Percentiles rank a stretch among this genome's conserved stretches.
These are phyloP conservation scores for Drosophila crucigera DNA, from an alignment of 2,888 invertebrate genomes.

Conservation along the genomic window DNA sequence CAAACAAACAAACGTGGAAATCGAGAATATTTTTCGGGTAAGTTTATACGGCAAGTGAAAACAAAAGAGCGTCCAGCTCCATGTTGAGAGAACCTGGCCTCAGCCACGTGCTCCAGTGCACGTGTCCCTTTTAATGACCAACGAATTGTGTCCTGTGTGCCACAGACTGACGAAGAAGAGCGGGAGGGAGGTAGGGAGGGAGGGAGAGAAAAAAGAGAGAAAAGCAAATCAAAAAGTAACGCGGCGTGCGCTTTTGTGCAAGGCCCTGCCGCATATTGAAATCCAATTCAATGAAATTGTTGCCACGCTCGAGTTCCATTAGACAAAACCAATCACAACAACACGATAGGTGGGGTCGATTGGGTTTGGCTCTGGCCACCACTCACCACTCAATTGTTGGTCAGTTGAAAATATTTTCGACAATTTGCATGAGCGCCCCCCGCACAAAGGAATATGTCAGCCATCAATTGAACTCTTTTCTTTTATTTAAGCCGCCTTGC, in stretches of 20 bases:
- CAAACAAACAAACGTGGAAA: constrained; percentile 45
- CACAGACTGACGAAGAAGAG: constrained; percentile 12
- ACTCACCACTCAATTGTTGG: constrained; percentile 75
- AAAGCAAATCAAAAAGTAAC: constrained; percentile 67
- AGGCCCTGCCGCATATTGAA: constrained; percentile 73
- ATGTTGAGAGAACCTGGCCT: constrained; percentile 57
- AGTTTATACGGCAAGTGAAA: constrained; percentile 67
- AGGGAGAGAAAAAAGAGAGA: constrained; percentile 12
- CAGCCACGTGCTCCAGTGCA: constrained; percentile 84
- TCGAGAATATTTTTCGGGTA: constrained; percentile 52
- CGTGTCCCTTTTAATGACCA: constrained; percentile 85
- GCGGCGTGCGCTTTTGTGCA: constrained; percentile 49
- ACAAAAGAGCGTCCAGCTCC: constrained; percentile 65
- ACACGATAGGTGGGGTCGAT: constrained; percentile 47
- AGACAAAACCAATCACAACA: constrained; percentile 83
- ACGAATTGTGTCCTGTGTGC: constrained; percentile 74
- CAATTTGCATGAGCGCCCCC: constrained; percentile 73
- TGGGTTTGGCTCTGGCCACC: constrained; percentile 4
- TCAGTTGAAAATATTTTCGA: constrained; percentile 80
- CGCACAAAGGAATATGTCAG: constrained; percentile 78
- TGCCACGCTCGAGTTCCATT: constrained; percentile 83
- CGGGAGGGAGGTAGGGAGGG: background rate
- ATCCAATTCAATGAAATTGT: constrained; percentile 82
- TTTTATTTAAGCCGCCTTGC: constrained; percentile 47
- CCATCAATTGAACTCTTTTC: constrained; percentile 80